Evolutionary conservation across 2,888 invertebrate genomes (phyloP), one percentile per base, ranked within the genome.

Genomic region (Mechanitis messenoides): DNA sequence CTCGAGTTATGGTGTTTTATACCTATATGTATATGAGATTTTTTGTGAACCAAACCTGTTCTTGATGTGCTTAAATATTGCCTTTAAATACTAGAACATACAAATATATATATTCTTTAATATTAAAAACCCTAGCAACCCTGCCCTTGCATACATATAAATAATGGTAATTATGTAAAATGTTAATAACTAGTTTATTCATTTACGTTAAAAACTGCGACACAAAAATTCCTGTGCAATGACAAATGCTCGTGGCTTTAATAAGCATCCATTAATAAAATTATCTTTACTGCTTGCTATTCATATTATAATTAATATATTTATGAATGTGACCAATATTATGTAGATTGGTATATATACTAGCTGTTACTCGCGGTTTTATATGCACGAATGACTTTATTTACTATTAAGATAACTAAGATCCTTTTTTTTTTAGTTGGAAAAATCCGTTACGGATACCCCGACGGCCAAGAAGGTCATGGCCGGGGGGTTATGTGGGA

Each of bases 221-320:
- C 67, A 35, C 58, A 53, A 60, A 58, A 65, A 61, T 60, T 60
- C 58, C 61, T 59, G 38, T 53, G 12, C 33, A 33, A 62, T 57
- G 62, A 62, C 45, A 11, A 55, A 31, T 61, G 42, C 67, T 62
- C 67, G 67, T 68, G 67, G 66, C 62, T 66, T 68, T 66, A 68
- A 68, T 66, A 59, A 58, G 56, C 55, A 58, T 47, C 56, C 28
- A 58, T 66, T 62, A 60, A 59, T 62, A 55, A 60, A 61, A 66
- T 64, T 55, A 67, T 60, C n/a, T 58, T 12, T 57, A 56, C 45
- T 46, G 56, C 54, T 42, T 45, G 53, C 56, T 54, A 53, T 53
- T 50, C 31, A 50, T 50, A n/a, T 9, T 42, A 42, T 9, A 9
- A 42, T 42, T 42, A 9, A 42, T 42, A 42, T 42, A 42, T 42